Conservation (phyloP, 2,113 vertebrate species). For the Serinus canaria region DNA sequence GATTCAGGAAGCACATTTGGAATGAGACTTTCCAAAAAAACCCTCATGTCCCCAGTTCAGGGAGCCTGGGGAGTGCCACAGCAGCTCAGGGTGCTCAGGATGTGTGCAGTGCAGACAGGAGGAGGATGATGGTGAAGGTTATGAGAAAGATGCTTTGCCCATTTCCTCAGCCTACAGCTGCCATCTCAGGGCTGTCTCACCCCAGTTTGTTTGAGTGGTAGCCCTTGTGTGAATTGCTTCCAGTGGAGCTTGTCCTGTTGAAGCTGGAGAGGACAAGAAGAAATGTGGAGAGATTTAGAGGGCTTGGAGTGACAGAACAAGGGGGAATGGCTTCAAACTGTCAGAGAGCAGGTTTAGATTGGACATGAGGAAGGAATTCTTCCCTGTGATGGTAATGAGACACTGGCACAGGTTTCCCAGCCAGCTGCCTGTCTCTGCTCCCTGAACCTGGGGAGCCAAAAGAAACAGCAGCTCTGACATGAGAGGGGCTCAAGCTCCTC, state of each 20-base stretch:
- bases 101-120: not conserved
- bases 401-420: not conserved
- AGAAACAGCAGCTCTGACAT: not conserved
- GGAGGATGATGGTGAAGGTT: not conserved
- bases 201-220: fast-evolving
- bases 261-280: not conserved
- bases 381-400: not conserved
- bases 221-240: not conserved
- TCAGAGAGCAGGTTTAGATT: not conserved
- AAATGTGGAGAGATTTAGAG: not conserved
- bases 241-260: not conserved
- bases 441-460: not conserved
- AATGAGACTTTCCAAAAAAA: not conserved
- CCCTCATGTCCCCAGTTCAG: not conserved
- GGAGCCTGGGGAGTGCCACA: not conserved
- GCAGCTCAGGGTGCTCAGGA: not conserved
- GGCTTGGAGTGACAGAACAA: not conserved
- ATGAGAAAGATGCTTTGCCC: not conserved
- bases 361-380: not conserved
- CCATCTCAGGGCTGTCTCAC: not conserved
- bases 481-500: not conserved
- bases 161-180: not conserved
- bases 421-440: not conserved
- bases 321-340: not conserved
- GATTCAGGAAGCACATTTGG: not conserved